phyloP scores from a whole-genome alignment of 2,888 invertebrate species.

The Idaea straminata region DNA sequence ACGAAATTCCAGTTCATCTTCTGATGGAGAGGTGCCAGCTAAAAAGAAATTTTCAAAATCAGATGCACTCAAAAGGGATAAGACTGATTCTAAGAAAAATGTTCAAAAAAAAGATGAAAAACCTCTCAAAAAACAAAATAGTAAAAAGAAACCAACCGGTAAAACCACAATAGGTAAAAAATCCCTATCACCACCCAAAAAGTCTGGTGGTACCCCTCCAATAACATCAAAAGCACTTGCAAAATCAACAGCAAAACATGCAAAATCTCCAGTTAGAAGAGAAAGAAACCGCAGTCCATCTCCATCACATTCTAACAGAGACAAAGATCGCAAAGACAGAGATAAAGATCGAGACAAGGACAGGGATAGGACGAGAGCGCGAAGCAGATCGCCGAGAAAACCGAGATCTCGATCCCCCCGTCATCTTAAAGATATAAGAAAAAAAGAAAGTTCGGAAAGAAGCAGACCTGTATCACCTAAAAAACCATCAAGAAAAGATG shows the following conservation, averaged over 20 bases:
- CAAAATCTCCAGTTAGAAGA: constrained; percentile 70
- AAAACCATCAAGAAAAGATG: constrained; percentile 64
- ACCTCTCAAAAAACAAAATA: constrained; percentile 61
- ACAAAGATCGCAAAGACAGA: constrained; percentile 68
- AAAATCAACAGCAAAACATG: constrained; percentile 62
- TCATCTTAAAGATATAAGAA: constrained; percentile 65
- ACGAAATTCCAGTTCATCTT: constrained; percentile 82
- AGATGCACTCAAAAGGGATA: constrained; percentile 63
- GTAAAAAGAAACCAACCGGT: constrained; percentile 58
- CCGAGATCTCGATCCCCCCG: constrained; percentile 70
- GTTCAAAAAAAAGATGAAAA: constrained; percentile 68
- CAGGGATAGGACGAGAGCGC: constrained; percentile 70
- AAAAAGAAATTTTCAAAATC: constrained; percentile 77
- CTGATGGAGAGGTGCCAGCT: constrained; percentile 80
- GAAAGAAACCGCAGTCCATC: constrained; percentile 68
- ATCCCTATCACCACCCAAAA: constrained; percentile 73
- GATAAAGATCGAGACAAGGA: constrained; percentile 76
- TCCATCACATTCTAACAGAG: constrained; percentile 68
- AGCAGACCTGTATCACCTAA: constrained; percentile 76
- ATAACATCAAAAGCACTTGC: constrained; percentile 66
- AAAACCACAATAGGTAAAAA: constrained; percentile 68
- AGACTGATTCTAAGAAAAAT: constrained; percentile 69
- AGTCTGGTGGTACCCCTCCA: constrained; percentile 75
- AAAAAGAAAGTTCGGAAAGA: constrained; percentile 73
- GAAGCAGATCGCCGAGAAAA: constrained; percentile 74